Base-by-base conservation (phyloP, 2,113 vertebrate genomes). In the Callopanchax toddi region DNA sequence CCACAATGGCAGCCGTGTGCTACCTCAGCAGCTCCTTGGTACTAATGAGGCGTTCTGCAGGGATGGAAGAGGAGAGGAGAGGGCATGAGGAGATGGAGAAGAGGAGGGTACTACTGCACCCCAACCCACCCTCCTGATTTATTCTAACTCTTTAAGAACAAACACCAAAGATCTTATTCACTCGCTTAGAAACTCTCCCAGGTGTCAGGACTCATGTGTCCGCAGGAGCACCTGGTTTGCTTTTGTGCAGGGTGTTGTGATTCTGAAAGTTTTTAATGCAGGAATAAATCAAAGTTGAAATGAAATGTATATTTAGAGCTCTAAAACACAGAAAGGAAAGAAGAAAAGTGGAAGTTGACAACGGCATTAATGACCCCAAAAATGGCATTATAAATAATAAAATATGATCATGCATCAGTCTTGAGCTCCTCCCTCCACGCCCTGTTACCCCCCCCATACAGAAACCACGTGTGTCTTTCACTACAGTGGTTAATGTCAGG, bases 1-100 rank as follows among this genome's bases (percentile, higher is more conserved):
- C 86, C 86, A 89, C 91, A 93, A 94, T 94, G 87, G 88, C 87
- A 89, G 91, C 83, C 89, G 78, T 87, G 84, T 76, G 86, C 88
- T 92, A 88, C 89, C 86, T 88, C 85, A 48, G 86, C 70, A 62
- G 85, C 86, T 83, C 70, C 86, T 84, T 39, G 51, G 67, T 69
- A 48, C 92, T 90, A 93, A 94, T 86, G 69, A 91, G 77, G 85
- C 86, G 91, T 90, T 91, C 88, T 87, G 70, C 49, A 46, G 84
- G 61, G 74, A 76, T 73, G 73, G 74, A 74, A 71, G 70, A 71
- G 62, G 68, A 79, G 71, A 79, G 48, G 67, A 78, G 59, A 74
- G 73, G 53, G 59, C 43, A 55, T 18, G 86, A 80, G 77, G 73
- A 67, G 74, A 50, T 71, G 55, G 60, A 75, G 69, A 43, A 46